These are phyloP conservation scores for Neoaliturus tenellus DNA, from an alignment of 2,888 invertebrate species.

Conservation along the genomic window DNA sequence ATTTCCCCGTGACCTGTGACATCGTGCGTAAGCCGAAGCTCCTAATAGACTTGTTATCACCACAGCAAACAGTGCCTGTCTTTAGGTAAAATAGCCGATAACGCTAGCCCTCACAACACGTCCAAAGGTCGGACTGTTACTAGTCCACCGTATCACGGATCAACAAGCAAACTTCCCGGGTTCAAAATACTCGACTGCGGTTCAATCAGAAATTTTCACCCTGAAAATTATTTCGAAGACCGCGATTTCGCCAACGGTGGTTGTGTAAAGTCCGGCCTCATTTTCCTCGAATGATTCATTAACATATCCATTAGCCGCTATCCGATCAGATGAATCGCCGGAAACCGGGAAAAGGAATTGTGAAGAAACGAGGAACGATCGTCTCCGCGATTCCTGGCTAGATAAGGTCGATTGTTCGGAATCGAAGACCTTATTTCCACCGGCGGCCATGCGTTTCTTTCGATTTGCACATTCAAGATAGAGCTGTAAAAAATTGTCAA, in stretches of 20 bases:
- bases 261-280: neutral
- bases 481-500: too few species aligned
- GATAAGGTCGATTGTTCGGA: slow-evolving; percentile 37
- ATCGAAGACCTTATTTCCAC: slow-evolving; percentile 24
- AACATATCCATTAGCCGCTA: slow-evolving; percentile 46
- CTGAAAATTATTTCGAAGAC: too few species aligned
- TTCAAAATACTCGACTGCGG: too few species aligned
- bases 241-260: too few species aligned
- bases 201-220: too few species aligned
- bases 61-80: neutral
- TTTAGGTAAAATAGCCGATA: slow-evolving; percentile 6
- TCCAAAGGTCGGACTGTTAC: neutral
- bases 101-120: neutral
- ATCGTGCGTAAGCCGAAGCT: too few species aligned
- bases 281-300: slow-evolving; percentile 11
- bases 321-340: slow-evolving; percentile 42
- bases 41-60: too few species aligned
- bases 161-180: too few species aligned
- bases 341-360: slow-evolving; percentile 43
- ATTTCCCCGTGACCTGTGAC: too few species aligned
- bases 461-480: too few species aligned
- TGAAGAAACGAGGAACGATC: slow-evolving; percentile 38
- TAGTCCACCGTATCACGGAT: neutral
- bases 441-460: neutral
- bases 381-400: slow-evolving; percentile 6